Evolutionary conservation across 2,888 invertebrate species (phyloP).

Genomic region (Athripsodes cinereus): DNA sequence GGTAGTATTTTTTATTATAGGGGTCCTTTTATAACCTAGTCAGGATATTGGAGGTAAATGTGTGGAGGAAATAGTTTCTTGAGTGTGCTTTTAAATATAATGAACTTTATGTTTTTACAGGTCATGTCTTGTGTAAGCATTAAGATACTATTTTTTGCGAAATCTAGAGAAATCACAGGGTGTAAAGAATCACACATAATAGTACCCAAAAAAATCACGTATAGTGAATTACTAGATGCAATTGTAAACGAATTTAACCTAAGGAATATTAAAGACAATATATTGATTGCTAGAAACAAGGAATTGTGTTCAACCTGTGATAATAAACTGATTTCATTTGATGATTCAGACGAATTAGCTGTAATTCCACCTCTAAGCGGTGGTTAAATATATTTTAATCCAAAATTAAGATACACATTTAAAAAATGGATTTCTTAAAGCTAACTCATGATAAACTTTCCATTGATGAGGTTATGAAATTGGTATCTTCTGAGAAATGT

Average conservation of each 20-base stretch:
- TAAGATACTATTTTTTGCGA: slow-evolving; percentile 82
- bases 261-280: slow-evolving; percentile 57
- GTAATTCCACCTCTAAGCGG: slow-evolving; percentile 93
- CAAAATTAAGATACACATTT: slow-evolving; percentile 6
- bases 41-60: no score
- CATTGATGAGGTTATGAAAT: slow-evolving; percentile 58
- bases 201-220: slow-evolving; percentile 49
- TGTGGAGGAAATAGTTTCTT: no score
- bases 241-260: slow-evolving; percentile 60
- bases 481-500: slow-evolving; percentile 65
- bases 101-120: no score
- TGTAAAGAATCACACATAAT: slow-evolving; percentile 49
- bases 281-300: slow-evolving; percentile 81
- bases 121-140: slow-evolving; percentile 34
- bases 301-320: slow-evolving; percentile 59
- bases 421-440: slow-evolving; percentile 62
- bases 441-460: slow-evolving; percentile 61
- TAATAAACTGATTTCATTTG: slow-evolving; percentile 48
- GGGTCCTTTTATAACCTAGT: no score
- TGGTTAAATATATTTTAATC: slow-evolving; percentile 51
- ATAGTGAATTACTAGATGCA: slow-evolving; percentile 52
- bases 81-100: no score
- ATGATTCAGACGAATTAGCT: slow-evolving; percentile 75
- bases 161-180: slow-evolving; percentile 78
- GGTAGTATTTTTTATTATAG: no score